These are phyloP conservation scores for Indicator indicator DNA, from an alignment of 2,113 vertebrate species.

Conservation along the genomic window DNA sequence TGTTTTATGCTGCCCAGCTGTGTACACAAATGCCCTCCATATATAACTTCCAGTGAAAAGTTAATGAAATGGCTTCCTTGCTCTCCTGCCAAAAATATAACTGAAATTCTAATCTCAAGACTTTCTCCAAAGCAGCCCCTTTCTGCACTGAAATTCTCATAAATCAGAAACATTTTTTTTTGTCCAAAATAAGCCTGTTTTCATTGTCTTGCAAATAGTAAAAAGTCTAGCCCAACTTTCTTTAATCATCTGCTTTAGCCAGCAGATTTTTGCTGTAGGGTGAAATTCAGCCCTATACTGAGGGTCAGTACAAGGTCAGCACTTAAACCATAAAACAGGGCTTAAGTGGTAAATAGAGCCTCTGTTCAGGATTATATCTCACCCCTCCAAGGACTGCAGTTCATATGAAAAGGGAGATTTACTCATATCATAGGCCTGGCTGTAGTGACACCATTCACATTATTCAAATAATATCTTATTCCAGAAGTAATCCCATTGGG, in stretches of 20 bases:
- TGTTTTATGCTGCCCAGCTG: constrained; percentile 70
- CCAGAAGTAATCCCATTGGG: background rate
- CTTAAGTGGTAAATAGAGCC: constrained; percentile 64
- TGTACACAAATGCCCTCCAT: constrained; percentile 65
- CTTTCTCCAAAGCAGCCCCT: constrained; percentile 53
- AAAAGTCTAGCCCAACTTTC: constrained; percentile 34
- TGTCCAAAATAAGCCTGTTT: constrained; percentile 42
- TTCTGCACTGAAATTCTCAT: constrained; percentile 55
- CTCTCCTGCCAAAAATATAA: constrained; percentile 55
- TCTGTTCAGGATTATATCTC: constrained; percentile 61
- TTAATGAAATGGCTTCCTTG: constrained; percentile 66
- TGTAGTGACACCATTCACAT: constrained; percentile 5
- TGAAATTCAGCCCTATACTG: constrained; percentile 50
- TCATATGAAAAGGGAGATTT: constrained; percentile 49
- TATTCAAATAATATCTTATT: background rate
- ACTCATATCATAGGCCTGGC: constrained; percentile 17
- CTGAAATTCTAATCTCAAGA: constrained; percentile 54
- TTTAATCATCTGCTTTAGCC: constrained; percentile 19
- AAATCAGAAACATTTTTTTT: constrained; percentile 45
- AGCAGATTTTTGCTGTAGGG: constrained; percentile 32
- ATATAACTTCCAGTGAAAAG: constrained; percentile 67
- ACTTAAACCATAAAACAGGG: constrained; percentile 68
- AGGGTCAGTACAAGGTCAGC: constrained; percentile 57
- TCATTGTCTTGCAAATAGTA: constrained; percentile 58
- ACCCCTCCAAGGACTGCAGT: constrained; percentile 23